phyloP scores from a whole-genome alignment of 2,888 invertebrate species.

The Papilio elwesi region DNA sequence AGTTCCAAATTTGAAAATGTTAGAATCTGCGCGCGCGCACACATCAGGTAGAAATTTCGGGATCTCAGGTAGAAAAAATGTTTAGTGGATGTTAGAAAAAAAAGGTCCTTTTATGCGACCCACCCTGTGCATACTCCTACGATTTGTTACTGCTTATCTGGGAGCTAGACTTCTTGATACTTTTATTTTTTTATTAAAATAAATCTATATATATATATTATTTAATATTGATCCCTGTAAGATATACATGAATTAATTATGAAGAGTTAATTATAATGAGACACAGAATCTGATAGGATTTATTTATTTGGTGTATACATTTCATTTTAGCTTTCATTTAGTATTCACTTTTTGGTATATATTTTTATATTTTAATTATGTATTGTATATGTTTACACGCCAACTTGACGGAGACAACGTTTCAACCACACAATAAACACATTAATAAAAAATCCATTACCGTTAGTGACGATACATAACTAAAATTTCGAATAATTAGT shows the following conservation, averaged over 20 bases:
- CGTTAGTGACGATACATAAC: too few species aligned
- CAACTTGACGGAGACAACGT: too few species aligned
- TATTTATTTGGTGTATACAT: too few species aligned
- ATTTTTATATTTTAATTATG: too few species aligned
- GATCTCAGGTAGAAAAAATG: slow-evolving; percentile 83
- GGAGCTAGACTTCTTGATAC: slow-evolving; percentile 48
- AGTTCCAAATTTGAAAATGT: slow-evolving; percentile 61
- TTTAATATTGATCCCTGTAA: neutral
- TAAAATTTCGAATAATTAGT: too few species aligned
- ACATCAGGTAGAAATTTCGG: slow-evolving; percentile 72
- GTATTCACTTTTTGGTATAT: too few species aligned
- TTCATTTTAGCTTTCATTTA: too few species aligned
- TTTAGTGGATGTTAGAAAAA: slow-evolving; percentile 70
- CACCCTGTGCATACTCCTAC: slow-evolving; percentile 77
- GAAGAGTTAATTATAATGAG: too few species aligned
- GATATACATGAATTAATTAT: neutral
- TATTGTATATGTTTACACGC: too few species aligned
- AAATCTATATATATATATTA: neutral
- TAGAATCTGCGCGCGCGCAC: slow-evolving; percentile 74
- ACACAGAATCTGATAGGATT: too few species aligned
- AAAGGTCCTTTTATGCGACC: slow-evolving; percentile 78
- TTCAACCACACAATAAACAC: too few species aligned
- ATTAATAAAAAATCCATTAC: too few species aligned
- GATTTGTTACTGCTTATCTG: slow-evolving; percentile 58
- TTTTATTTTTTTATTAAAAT: slow-evolving; percentile 29